Evolutionary conservation across 2,113 vertebrate species (phyloP).

Genomic region (Bungarus multicinctus): DNA sequence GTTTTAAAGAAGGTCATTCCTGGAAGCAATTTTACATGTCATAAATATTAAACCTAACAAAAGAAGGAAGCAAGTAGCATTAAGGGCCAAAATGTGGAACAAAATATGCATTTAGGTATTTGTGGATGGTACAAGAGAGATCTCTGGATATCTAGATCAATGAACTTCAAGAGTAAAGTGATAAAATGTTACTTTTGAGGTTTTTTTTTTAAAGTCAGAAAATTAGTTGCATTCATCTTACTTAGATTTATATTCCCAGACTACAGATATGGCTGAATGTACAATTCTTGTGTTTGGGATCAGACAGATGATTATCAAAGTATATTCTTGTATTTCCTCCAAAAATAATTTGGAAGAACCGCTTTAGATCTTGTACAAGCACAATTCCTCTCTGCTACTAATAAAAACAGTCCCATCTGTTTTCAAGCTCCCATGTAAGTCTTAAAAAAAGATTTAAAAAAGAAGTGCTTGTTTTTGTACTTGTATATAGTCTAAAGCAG

Average conservation of each 20-base stretch:
- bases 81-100: rapidly evolving
- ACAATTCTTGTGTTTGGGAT: background rate
- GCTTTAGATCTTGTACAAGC: background rate
- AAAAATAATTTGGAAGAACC: background rate
- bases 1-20: background rate
- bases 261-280: background rate
- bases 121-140: background rate
- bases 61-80: slow-evolving; percentile 38
- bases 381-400: background rate
- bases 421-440: background rate
- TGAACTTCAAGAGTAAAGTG: background rate
- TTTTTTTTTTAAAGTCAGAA: background rate
- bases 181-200: background rate
- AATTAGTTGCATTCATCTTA: background rate
- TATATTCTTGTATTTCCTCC: background rate
- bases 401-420: background rate
- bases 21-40: slow-evolving; percentile 24
- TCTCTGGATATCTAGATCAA: background rate
- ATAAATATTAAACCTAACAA: slow-evolving; percentile 38
- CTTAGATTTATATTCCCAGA: background rate
- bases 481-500: background rate
- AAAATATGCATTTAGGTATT: background rate
- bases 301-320: background rate
- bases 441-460: background rate
- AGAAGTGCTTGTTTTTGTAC: background rate